Evolutionary conservation across 2,113 vertebrate species (phyloP).

Genomic region (Ochotona curzoniae): DNA sequence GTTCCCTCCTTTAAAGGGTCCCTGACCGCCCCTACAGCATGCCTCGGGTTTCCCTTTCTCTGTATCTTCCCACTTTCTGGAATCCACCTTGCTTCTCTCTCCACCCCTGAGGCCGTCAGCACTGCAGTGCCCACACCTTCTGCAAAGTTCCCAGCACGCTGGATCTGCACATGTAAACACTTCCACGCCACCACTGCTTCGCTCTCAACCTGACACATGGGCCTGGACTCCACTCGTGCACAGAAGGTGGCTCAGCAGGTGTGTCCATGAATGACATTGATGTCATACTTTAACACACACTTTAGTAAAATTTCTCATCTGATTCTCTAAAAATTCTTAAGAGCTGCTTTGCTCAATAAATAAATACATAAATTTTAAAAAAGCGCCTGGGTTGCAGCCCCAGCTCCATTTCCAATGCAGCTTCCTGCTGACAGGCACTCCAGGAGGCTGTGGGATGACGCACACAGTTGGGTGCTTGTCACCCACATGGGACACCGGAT

Average conservation of each 20-base stretch:
- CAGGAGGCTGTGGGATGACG: no score
- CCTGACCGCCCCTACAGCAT: neutral
- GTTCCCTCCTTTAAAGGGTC: neutral
- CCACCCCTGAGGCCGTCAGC: neutral
- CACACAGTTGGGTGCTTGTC: no score
- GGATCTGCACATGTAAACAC: neutral
- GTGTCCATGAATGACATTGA: conserved; percentile 7
- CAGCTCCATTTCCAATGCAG: no score
- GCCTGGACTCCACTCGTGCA: neutral
- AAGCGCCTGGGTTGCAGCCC: no score
- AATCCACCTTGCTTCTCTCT: neutral
- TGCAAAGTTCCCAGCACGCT: neutral
- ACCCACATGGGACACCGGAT: no score
- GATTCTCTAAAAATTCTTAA: neutral
- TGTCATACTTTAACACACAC: neutral
- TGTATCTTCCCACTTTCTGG: neutral
- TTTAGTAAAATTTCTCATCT: conserved; percentile 20
- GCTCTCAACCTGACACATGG: neutral
- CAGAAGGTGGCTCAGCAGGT: neutral
- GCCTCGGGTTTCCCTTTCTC: neutral
- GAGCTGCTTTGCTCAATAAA: neutral
- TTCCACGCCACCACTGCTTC: neutral
- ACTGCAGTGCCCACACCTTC: neutral
- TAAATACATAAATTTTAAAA: no score
- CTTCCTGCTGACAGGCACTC: no score